Conservation (phyloP, 1,140 invertebrate species). For the Cephus cinctus region DNA sequence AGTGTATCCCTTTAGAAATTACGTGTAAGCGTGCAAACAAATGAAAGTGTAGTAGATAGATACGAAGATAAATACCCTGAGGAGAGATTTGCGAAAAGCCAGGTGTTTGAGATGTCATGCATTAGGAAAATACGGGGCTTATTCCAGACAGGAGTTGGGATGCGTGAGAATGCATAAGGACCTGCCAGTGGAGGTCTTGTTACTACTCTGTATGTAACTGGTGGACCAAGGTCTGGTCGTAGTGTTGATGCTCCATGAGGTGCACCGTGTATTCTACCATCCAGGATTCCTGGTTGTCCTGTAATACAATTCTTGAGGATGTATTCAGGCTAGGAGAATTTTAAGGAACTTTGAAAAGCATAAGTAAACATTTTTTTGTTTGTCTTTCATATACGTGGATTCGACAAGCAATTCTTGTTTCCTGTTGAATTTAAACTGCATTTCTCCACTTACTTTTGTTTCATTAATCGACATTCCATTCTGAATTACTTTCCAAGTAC, state of each 20-base stretch:
- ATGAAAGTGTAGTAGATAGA: conserved; percentile 20
- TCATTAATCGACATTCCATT: no score
- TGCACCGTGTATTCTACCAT: conserved; percentile 53
- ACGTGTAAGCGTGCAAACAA: no score
- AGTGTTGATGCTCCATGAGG: conserved; percentile 50
- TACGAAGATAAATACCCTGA: conserved; percentile 63
- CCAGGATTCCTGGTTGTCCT: conserved; percentile 45
- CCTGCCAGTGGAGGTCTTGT: conserved; percentile 81
- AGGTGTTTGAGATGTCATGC: conserved; percentile 72
- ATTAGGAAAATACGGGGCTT: conserved; percentile 77
- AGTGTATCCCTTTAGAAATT: no score
- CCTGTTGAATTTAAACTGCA: no score
- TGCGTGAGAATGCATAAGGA: conserved; percentile 86
- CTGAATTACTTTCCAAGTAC: no score
- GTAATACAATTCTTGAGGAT: conserved; percentile 48
- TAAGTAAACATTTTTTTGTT: no score
- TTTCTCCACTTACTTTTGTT: no score
- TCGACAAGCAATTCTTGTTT: no score
- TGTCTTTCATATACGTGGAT: no score
- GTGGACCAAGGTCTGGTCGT: conserved; percentile 54
- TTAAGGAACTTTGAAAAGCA: no score
- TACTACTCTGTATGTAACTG: conserved; percentile 62
- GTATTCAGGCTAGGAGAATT: no score
- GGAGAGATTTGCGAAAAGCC: conserved; percentile 82
- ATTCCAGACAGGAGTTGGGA: conserved; percentile 77